Evolutionary conservation across 2,113 vertebrate species (phyloP).

Genomic region (Callionymus lyra): DNA sequence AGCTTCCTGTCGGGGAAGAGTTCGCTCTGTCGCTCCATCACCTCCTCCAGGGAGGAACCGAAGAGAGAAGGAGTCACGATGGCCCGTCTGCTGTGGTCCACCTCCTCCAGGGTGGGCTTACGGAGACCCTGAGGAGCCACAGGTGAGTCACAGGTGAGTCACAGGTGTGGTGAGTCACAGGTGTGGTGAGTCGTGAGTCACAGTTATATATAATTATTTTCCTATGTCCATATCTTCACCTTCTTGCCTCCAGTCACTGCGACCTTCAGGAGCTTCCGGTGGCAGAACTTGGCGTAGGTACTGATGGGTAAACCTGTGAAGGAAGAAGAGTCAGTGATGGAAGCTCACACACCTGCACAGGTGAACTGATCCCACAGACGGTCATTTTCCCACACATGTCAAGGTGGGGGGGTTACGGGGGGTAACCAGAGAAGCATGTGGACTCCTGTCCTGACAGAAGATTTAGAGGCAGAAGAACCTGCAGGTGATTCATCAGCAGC

Average conservation of each 20-base stretch:
- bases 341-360: conserved; percentile 23
- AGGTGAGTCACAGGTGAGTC: too few species aligned
- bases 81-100: conserved; percentile 74
- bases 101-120: conserved; percentile 81
- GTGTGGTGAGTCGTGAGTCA: too few species aligned
- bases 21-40: conserved; percentile 79
- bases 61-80: conserved; percentile 81
- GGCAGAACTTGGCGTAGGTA: conserved; percentile 82
- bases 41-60: conserved; percentile 81
- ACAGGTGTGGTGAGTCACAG: too few species aligned
- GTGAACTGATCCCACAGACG: conserved; percentile 30
- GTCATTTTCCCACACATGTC: conserved; percentile 38
- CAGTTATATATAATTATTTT: too few species aligned
- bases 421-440: conserved; percentile 49
- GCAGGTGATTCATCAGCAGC: conserved; percentile 55
- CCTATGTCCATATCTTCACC: conserved; percentile 60
- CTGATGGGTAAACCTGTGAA: conserved; percentile 76
- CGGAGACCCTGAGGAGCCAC: conserved; percentile 69
- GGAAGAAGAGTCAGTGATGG: conserved; percentile 1
- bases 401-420: conserved; percentile 10
- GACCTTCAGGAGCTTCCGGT: conserved; percentile 82
- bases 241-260: conserved; percentile 82
- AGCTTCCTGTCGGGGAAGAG: conserved; percentile 75
- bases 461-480: conserved; percentile 31
- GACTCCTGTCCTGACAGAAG: conserved; percentile 46